A percentile compares a stretch with the other conserved stretches of the same genome.
Evolutionary conservation across 23 tunicate genomes (phyloP).

Genomic region (Trididemnum clinides): DNA sequence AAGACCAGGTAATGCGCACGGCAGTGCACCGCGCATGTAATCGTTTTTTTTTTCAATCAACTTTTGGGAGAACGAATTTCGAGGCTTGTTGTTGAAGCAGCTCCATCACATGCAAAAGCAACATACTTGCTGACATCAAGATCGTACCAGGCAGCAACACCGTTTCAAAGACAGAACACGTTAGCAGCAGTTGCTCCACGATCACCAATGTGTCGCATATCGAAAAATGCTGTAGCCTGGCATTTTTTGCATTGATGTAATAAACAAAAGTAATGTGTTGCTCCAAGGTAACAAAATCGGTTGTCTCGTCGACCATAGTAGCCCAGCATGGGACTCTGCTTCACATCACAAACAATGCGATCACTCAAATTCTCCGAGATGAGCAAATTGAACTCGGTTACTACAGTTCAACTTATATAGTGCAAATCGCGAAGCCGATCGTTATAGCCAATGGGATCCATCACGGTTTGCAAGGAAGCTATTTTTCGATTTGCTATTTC

Average conservation of each 20-base stretch:
- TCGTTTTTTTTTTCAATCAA: not conserved
- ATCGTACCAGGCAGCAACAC: not conserved
- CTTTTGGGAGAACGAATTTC: not conserved
- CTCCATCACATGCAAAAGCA: too few species aligned
- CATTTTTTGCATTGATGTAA: not conserved
- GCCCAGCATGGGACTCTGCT: too few species aligned
- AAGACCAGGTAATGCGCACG: not conserved
- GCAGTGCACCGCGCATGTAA: not conserved
- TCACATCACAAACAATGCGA: too few species aligned
- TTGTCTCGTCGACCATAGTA: not conserved
- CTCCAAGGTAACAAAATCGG: not conserved
- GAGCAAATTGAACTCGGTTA: not conserved
- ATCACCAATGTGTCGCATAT: not conserved
- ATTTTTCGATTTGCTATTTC: too few species aligned
- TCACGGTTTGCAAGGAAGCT: not conserved
- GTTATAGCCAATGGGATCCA: not conserved
- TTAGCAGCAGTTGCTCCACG: not conserved
- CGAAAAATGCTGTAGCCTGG: not conserved
- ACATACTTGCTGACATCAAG: not conserved
- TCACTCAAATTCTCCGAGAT: too few species aligned
- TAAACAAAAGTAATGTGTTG: not conserved
- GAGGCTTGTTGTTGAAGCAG: not conserved
- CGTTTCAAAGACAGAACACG: not conserved
- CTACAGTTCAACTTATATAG: not conserved
- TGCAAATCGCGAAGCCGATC: not conserved